A percentile compares a stretch with the other conserved stretches of the same genome.
Evolutionary conservation across 2,797 vertebrate species (phyloP).

Genomic region (Mormyrops boulengeri): DNA sequence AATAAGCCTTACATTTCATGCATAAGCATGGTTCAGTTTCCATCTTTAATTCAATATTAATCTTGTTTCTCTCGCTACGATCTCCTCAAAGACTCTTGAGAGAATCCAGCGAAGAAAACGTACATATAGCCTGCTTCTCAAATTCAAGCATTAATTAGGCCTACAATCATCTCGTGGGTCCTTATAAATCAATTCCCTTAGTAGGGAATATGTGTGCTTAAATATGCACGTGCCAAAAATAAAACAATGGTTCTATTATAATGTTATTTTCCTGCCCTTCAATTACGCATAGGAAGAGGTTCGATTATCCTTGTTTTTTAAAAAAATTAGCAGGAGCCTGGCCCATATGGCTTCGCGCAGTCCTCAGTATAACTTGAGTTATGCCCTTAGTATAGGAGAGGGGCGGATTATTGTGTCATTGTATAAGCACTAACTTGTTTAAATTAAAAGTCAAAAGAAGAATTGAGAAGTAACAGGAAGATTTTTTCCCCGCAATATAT

Average conservation of each 20-base stretch:
- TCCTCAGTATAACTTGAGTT: background rate
- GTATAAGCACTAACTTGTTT: background rate
- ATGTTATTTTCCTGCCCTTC: background rate
- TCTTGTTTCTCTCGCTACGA: background rate
- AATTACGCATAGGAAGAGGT: background rate
- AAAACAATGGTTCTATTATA: background rate
- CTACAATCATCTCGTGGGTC: background rate
- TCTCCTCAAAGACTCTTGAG: background rate
- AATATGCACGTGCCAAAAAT: background rate
- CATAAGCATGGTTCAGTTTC: background rate
- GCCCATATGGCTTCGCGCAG: background rate
- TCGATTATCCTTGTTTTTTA: background rate
- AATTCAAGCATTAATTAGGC: background rate
- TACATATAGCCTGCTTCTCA: background rate
- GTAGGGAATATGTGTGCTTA: background rate
- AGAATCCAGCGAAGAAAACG: background rate
- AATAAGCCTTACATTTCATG: background rate
- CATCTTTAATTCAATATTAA: background rate
- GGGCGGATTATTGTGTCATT: background rate
- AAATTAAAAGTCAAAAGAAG: background rate
- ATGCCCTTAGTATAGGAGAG: background rate
- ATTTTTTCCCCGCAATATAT: background rate
- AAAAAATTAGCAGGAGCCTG: background rate
- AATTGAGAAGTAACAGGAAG: background rate
- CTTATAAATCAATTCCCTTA: background rate